A percentile compares a stretch with the other conserved stretches of the same genome.
These are phyloP conservation scores for Platerodrilus igneus DNA, from an alignment of 2,888 invertebrate species.

Conservation along the genomic window DNA sequence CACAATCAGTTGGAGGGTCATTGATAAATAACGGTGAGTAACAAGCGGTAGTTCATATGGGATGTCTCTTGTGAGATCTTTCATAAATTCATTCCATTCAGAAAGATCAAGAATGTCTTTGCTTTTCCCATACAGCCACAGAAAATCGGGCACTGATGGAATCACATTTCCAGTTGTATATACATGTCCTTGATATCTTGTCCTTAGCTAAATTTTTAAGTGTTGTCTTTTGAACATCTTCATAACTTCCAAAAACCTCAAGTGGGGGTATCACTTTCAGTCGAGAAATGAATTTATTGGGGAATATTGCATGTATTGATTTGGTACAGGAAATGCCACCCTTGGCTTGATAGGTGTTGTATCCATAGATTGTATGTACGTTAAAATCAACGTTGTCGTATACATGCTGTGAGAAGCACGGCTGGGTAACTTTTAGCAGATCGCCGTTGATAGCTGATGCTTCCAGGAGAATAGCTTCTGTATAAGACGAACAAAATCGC, in stretches of 20 bases:
- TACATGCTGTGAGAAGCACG: no score
- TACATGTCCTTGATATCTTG: neutral
- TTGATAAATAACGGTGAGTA: neutral
- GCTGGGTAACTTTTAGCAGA: conserved; percentile 11
- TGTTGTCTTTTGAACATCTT: neutral
- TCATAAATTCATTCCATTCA: neutral
- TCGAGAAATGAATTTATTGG: no score
- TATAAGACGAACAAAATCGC: conserved; percentile 29
- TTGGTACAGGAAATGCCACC: no score
- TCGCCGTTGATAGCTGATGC: conserved; percentile 25
- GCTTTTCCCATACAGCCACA: neutral
- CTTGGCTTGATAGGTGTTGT: no score
- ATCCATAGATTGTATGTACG: no score
- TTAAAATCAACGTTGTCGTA: no score
- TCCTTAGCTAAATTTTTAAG: neutral
- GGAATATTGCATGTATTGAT: no score
- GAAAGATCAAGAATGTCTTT: neutral
- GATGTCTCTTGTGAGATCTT: conserved; percentile 1
- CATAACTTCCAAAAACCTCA: no score
- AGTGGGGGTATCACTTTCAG: no score
- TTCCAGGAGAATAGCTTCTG: conserved; percentile 27
- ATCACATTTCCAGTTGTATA: neutral
- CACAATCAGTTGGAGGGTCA: neutral
- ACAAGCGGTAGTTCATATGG: neutral
- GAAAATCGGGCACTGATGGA: neutral